These are phyloP conservation scores for Troides aeacus DNA, from an alignment of 2,888 invertebrate genomes.

Conservation along the genomic window DNA sequence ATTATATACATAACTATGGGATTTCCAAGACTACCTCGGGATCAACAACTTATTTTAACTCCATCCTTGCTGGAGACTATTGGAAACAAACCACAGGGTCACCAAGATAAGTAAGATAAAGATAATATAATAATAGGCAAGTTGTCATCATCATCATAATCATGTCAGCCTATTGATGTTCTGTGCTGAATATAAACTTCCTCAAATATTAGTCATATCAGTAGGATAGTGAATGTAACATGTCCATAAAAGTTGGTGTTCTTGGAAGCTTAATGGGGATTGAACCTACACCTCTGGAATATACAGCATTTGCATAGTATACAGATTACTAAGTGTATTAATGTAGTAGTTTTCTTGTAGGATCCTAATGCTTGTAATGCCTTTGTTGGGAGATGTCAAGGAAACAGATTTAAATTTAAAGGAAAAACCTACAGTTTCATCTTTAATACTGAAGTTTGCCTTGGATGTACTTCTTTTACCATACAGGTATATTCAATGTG, in stretches of 20 bases:
- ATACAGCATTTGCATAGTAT: no score
- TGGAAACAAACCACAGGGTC: constrained; percentile 88
- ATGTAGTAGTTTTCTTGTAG: constrained; percentile 65
- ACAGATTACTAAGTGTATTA: no score
- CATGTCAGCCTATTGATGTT: no score
- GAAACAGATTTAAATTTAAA: constrained; percentile 84
- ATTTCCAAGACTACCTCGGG: constrained; percentile 88
- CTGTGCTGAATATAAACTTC: no score
- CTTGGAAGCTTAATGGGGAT: no score
- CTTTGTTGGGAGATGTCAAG: constrained; percentile 86
- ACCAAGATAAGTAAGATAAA: constrained; percentile 87
- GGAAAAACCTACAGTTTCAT: constrained; percentile 85
- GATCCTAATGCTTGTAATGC: constrained; percentile 88
- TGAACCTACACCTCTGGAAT: no score
- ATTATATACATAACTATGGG: constrained; percentile 97
- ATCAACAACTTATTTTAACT: constrained; percentile 87
- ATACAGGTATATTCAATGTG: constrained; percentile 82
- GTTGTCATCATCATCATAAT: no score
- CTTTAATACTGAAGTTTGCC: constrained; percentile 86
- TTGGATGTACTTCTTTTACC: constrained; percentile 92
- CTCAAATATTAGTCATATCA: no score
- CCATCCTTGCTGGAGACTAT: constrained; percentile 88
- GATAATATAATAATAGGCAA: not conserved
- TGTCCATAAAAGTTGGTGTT: no score
- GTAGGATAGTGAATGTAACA: no score